Base-by-base conservation (phyloP, 2,888 invertebrate genomes). In the Nephrotoma appendiculata region DNA sequence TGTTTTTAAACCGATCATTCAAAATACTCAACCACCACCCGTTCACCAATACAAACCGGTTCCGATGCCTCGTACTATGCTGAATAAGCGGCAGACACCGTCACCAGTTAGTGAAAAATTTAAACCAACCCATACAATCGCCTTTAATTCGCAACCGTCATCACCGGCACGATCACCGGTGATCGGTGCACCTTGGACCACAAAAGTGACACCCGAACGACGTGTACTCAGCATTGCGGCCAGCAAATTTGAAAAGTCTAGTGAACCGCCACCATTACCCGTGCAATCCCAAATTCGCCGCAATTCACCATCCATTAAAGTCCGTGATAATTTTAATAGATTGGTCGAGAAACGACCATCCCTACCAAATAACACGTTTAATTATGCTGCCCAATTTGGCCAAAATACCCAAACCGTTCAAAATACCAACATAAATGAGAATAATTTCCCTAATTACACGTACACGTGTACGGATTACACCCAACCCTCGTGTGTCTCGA, bases 401-500 rank as follows among this genome's bases (percentile, higher is more conserved):
- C 19, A 45, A 87, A 92, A 92, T 41, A 88, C 86, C 41, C 88
- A 87, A 87, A 88, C 87, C 31, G 86, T 83, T 41, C 85, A 87
- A 7, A 86, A 85, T 15, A 43, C 87, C 0, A 85, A 85, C 11
- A 3, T 31, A 19, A 85, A 85, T 45, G 19, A 52, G n/a, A 52
- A 44, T 86, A 86, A 86, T 71, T 87, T 87, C 31, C 87, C 87
- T 11, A 84, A 87, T 0, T 85, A 71, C 19, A 85, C 91, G 0
- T 93, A 93, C 89, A 92, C 93, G 31, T 91, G 93, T 83, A 93
- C 93, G 11, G 93, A 93, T 89, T 93, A 91, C 88, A 92, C 93
- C 9, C 91, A 93, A 43, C 91, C 91, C 71, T 89, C 90, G 57
- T 89, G 87, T 41, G 86, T 89, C 5, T 89, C 89, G n/a, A 92